Conservation (phyloP, 2,113 vertebrate species). For the Grallaria varia region DNA sequence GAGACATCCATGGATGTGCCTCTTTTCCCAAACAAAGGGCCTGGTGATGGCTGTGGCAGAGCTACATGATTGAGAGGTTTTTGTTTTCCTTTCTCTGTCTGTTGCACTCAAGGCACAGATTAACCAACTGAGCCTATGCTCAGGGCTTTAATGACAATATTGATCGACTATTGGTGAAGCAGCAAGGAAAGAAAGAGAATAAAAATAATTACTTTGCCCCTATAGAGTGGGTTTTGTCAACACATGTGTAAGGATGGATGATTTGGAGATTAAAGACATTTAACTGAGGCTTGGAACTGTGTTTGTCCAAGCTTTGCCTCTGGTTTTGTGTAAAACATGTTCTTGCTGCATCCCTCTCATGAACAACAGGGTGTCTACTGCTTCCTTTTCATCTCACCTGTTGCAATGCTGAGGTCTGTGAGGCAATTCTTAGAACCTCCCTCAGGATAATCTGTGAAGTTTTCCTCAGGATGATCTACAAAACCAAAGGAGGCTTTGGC, state of each 20-base stretch:
- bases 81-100: slow-evolving; percentile 15
- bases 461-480: neutral
- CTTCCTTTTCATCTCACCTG: neutral
- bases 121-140: slow-evolving; percentile 47
- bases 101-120: slow-evolving; percentile 29
- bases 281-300: neutral
- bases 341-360: neutral
- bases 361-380: neutral
- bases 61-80: neutral
- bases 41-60: neutral
- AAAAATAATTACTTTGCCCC: slow-evolving; percentile 44
- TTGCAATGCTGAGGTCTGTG: neutral
- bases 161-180: slow-evolving; percentile 48
- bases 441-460: neutral
- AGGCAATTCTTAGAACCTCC: neutral
- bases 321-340: neutral
- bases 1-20: neutral
- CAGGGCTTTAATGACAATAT: slow-evolving; percentile 41
- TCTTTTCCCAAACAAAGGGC: neutral
- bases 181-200: slow-evolving; percentile 15
- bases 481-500: neutral
- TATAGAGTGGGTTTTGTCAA: neutral
- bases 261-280: neutral
- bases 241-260: neutral
- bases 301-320: neutral